These are phyloP conservation scores for Protaetia brevitarsis DNA, from an alignment of 1,140 invertebrate genomes.

Conservation along the genomic window DNA sequence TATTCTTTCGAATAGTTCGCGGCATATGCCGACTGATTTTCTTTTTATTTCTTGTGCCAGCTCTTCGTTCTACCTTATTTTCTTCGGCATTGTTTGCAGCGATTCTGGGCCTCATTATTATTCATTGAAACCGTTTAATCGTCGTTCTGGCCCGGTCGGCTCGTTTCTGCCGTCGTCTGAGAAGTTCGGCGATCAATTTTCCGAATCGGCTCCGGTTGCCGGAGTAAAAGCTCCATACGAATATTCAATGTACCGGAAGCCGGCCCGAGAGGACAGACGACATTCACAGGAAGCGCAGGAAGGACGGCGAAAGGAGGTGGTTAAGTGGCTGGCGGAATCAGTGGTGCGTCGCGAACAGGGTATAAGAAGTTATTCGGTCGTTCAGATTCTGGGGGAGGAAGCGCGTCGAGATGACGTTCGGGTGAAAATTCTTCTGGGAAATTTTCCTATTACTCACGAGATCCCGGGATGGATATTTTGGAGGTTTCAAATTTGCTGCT, in stretches of 20 bases:
- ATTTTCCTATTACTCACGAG: not conserved
- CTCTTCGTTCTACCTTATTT: not conserved
- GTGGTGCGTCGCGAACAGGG: constrained; percentile 6
- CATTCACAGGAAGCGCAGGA: not conserved
- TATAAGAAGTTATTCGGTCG: not conserved
- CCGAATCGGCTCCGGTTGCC: not conserved
- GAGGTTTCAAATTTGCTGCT: too few species aligned
- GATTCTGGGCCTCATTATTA: not conserved
- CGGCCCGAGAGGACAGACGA: not conserved
- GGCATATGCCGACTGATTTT: not conserved
- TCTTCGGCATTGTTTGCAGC: not conserved
- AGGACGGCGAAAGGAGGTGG: not conserved
- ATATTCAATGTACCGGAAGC: constrained; percentile 8
- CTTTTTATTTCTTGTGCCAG: not conserved
- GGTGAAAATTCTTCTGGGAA: not conserved
- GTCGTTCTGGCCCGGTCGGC: not conserved
- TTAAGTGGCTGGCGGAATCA: not conserved
- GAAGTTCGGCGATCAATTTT: constrained; percentile 10
- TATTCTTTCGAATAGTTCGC: not conserved
- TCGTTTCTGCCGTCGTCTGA: not conserved
- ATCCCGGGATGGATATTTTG: not conserved
- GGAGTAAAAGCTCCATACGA: not conserved
- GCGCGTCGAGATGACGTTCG: not conserved
- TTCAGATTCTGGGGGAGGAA: not conserved
- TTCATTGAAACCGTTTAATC: constrained; percentile 4